Evolutionary conservation across 1,140 invertebrate genomes (phyloP).

Genomic region (Saccostrea glomerata): DNA sequence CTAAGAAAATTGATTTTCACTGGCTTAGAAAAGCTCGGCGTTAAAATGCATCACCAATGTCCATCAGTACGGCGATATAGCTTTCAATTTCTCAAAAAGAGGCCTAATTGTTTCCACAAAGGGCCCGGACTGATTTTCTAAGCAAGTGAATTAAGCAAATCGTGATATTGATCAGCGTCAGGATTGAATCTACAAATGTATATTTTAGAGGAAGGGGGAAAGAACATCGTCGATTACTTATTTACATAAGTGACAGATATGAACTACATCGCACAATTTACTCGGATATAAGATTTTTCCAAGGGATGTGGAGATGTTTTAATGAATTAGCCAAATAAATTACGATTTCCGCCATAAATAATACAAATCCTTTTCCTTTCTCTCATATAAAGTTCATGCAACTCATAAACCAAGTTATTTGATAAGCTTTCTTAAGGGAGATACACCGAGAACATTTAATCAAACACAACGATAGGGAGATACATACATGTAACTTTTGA

Average conservation of each 20-base stretch:
- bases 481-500: no score
- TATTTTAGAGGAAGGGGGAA: conserved; percentile 22
- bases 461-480: no score
- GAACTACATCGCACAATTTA: conserved; percentile 34
- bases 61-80: conserved; percentile 15
- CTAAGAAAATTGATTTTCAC: conserved; percentile 46
- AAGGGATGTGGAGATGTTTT: not conserved
- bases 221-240: conserved; percentile 43
- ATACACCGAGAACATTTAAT: no score
- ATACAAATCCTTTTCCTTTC: not conserved
- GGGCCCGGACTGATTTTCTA: conserved; percentile 23
- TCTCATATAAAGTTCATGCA: not conserved
- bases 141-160: conserved; percentile 36
- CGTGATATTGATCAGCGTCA: conserved; percentile 38
- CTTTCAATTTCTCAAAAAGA: conserved; percentile 37
- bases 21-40: conserved; percentile 33
- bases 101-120: conserved; percentile 36
- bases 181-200: conserved; percentile 39
- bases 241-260: conserved; percentile 37
- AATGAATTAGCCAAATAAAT: not conserved
- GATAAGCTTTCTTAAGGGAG: not conserved
- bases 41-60: conserved; percentile 36
- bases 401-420: not conserved
- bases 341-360: not conserved
- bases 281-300: not conserved